Evolutionary conservation across 2,113 vertebrate genomes (phyloP), one percentile per base, ranked within the genome.

Genomic region (Dasyornis broadbenti): DNA sequence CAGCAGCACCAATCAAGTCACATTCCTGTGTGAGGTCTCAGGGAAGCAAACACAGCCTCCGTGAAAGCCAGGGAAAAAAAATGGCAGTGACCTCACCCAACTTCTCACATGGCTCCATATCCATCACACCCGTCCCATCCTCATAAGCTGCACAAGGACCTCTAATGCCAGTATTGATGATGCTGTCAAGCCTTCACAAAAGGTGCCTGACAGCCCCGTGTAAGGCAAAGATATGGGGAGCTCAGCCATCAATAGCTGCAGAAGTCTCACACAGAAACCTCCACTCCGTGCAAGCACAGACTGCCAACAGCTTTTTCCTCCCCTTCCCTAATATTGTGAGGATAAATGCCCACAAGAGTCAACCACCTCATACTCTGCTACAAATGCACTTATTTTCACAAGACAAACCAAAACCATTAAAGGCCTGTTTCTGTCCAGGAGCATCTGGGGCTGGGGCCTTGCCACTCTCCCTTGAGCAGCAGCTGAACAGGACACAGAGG

Each of bases 141-240:
- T 54, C 79, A 13, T 15, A n/a, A 47, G 39, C 70, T 20, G 20
- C 64, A 68, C 59, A 90, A 94, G 79, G 7, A 81, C 71, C 68
- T 50, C 60, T 91, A 96, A 93, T 73, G 19, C 59, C 5, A 53
- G n/a, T 95, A 96, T 9, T 86, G 90, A 97, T 86, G 95, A 85
- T 31, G 54, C 87, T 95, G 91, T 80, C 94, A 91, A 83, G 84
- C 66, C 50, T 66, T 65, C 73, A 91, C 93, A 95, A 90, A 87
- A 88, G 90, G 33, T 9, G 53, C 53, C 85, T 77, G 92, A 88
- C 75, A 86, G 85, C 71, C 31, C 11, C 0, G 0, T 6, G 47
- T 47, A 63, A 39, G 54, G 47, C 66, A 61, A 63, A 94, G 90
- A 90, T 49, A 94, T 0, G 0, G 59, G 50, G 7, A 86, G 60